Base-by-base conservation (phyloP, 2,888 invertebrate genomes). In the Ochlodes sylvanus region DNA sequence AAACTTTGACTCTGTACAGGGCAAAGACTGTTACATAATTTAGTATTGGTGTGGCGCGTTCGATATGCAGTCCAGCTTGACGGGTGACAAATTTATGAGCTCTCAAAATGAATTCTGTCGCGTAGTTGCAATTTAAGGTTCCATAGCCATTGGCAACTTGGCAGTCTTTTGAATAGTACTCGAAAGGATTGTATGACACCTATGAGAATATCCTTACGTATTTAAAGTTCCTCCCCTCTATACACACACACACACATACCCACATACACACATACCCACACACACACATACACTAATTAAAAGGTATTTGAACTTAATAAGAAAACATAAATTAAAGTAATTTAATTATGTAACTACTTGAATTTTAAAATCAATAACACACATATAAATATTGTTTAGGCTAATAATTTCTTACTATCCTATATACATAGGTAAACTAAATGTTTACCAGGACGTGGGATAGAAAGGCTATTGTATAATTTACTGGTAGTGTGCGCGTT, bases 61-160 rank as follows among this genome's bases (percentile, higher is more conserved):
- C 92, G 92, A 92, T 92, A 92, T 89, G 87, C 83, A 88, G 91
- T 91, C 92, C 91, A 91, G 83, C 91, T 92, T 92, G 92, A 92
- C 90, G 82, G 72, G 70, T 90, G 91, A 89, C 89, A 89, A 85
- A 92, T 92, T 92, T 92, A 92, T 92, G 86, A 84, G 83, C 88
- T 83, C 87, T 90, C 92, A 87, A 88, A 89, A 91, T 86, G 85
- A 87, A 84, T 83, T 82, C 79, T 76, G 78, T 80, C 84, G 83
- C 83, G 80, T 76, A 75, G 78, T 80, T n/a, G n/a, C 80, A 77
- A 79, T 82, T 81, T 80, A 78, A 79, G 74, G 75, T 72, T 75
- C 14, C n/a, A n/a, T 7, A 21, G 52, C 14, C 21, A 52, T 52
- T 12, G 52, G 14, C 2, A 27, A 21, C 27, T 52, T 52, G 52